Evolutionary conservation across 2,888 invertebrate species (phyloP).

Genomic region (Noctua comes): DNA sequence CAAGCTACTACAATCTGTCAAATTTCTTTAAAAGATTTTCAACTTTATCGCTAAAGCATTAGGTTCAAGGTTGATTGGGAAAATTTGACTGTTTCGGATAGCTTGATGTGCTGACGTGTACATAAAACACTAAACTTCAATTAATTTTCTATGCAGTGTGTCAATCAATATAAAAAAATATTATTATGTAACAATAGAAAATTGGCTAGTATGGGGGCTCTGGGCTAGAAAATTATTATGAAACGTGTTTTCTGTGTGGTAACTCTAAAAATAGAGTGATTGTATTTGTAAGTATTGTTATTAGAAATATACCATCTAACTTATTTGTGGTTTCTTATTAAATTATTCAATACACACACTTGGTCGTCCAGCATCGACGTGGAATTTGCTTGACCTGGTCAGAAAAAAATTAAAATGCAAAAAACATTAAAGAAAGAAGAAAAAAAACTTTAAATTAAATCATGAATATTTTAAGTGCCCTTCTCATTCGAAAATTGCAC

Average conservation of each 20-base stretch:
- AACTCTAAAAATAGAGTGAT: slow-evolving; percentile 24
- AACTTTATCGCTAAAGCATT: no score
- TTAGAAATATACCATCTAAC: slow-evolving; percentile 60
- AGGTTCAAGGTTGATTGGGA: no score
- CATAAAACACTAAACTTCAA: neutral
- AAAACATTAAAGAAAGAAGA: no score
- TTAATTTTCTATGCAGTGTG: slow-evolving; percentile 9
- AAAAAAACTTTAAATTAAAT: no score
- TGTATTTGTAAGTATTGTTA: slow-evolving; percentile 60
- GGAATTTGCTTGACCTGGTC: neutral
- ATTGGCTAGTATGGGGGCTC: slow-evolving; percentile 7
- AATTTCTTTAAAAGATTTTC: no score
- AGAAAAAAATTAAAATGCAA: neutral
- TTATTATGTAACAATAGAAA: neutral
- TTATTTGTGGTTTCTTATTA: slow-evolving; percentile 2
- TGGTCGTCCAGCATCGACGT: neutral
- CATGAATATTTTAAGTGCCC: no score
- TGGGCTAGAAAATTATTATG: slow-evolving; percentile 18
- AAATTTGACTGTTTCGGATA: neutral
- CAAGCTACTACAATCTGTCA: no score
- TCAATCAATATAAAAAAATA: slow-evolving; percentile 10
- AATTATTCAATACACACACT: neutral
- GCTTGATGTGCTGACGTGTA: neutral
- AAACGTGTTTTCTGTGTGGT: slow-evolving; percentile 34
- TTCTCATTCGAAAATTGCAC: neutral